Evolutionary conservation across 2,888 invertebrate species (phyloP).

Genomic region (Aspidiotus rigidus): DNA sequence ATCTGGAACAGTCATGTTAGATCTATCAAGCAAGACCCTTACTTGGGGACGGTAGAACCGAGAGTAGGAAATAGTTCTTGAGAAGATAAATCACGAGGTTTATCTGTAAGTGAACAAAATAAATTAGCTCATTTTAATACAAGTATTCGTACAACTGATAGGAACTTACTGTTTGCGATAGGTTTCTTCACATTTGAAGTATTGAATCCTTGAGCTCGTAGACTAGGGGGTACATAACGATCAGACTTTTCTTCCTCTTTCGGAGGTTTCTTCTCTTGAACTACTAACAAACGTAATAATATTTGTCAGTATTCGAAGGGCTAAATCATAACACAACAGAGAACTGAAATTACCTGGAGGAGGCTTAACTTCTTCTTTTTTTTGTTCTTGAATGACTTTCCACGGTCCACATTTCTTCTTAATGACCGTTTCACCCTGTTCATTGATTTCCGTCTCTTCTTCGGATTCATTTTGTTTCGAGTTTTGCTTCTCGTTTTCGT

Average conservation of each 20-base stretch:
- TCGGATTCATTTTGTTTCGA: slow-evolving; percentile 14
- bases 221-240: slow-evolving; percentile 11
- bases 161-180: not conserved
- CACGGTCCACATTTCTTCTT: slow-evolving; percentile 20
- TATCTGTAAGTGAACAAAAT: not conserved
- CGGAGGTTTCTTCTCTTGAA: not conserved
- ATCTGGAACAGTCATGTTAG: not conserved
- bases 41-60: slow-evolving; percentile 18
- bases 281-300: too few species aligned
- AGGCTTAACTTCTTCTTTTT: slow-evolving; percentile 17
- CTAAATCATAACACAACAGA: not conserved
- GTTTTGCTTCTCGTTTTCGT: slow-evolving; percentile 14
- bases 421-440: slow-evolving; percentile 18
- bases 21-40: not conserved
- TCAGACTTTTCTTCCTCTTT: not conserved
- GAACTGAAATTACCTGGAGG: slow-evolving; percentile 7
- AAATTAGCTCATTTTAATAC: not conserved
- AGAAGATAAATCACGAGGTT: slow-evolving; percentile 13
- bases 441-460: slow-evolving; percentile 22
- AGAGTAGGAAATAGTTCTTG: slow-evolving; percentile 17
- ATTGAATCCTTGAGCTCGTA: slow-evolving; percentile 10
- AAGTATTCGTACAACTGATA: not conserved
- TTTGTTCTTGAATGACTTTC: slow-evolving; percentile 21
- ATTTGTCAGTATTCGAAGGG: too few species aligned
- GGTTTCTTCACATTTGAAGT: too few species aligned